Percentiles rank a stretch among this genome's conserved stretches.
These are phyloP conservation scores for Macrotrachela quadricornifera DNA, from an alignment of 1,140 invertebrate genomes.

Conservation along the genomic window DNA sequence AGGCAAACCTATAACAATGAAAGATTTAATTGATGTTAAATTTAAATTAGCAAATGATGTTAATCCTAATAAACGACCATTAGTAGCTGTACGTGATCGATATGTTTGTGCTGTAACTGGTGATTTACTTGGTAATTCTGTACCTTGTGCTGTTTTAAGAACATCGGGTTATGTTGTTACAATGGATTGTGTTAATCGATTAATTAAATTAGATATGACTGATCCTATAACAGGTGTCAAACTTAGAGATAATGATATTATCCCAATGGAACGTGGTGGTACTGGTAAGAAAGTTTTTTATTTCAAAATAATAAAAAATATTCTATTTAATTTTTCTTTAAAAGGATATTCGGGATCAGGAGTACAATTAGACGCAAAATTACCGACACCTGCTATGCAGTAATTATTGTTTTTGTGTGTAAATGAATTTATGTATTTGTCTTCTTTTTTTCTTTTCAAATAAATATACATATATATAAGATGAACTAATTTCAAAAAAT, in stretches of 20 bases:
- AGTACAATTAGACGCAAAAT: no score
- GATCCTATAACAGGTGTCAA: conserved; percentile 72
- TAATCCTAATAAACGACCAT: conserved; percentile 35
- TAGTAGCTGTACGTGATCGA: conserved; percentile 43
- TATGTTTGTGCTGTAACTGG: conserved; percentile 94
- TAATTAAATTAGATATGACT: conserved; percentile 87
- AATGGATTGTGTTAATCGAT: conserved; percentile 79
- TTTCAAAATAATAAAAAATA: no score
- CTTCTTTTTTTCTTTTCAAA: no score
- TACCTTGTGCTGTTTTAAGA: conserved; percentile 69
- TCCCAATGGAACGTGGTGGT: conserved; percentile 51
- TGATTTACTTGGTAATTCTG: conserved; percentile 76
- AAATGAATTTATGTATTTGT: no score
- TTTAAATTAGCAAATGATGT: conserved; percentile 59
- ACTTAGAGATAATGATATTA: conserved; percentile 77
- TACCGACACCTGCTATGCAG: no score
- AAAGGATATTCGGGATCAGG: no score
- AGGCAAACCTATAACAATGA: conserved; percentile 61
- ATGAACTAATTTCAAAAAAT: no score
- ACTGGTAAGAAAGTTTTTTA: no score
- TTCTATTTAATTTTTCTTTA: no score
- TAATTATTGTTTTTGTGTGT: no score
- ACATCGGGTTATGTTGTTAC: conserved; percentile 86
- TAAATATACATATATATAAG: no score
- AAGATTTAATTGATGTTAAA: conserved; percentile 76